Conservation (phyloP, 2,888 invertebrate species). For the Rotaria macrura region DNA sequence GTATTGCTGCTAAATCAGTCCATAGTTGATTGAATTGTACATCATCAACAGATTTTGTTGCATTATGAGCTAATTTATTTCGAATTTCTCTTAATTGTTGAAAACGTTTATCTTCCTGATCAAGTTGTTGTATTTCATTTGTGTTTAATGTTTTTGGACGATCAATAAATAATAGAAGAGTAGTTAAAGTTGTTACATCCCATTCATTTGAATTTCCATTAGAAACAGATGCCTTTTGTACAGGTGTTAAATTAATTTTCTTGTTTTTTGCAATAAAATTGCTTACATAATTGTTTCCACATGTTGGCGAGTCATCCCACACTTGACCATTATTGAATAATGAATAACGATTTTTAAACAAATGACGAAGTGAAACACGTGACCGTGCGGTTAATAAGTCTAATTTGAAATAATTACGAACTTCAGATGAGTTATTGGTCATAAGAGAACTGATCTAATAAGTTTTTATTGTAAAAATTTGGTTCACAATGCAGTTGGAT, state of each 20-base stretch:
- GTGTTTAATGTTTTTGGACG: neutral
- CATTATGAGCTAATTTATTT: neutral
- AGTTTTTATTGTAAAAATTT: too few relatives aligned
- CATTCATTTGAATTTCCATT: neutral
- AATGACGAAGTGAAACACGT: neutral
- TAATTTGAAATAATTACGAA: neutral
- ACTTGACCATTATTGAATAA: neutral
- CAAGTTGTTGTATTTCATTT: neutral
- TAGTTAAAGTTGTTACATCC: neutral
- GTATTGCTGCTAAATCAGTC: neutral
- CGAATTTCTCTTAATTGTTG: neutral
- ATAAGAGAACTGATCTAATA: neutral
- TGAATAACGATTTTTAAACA: neutral
- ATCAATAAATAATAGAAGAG: neutral
- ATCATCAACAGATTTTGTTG: neutral
- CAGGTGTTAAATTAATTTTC: neutral
- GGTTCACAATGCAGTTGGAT: too few relatives aligned
- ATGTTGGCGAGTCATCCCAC: neutral
- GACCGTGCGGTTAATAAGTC: neutral
- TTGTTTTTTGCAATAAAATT: neutral
- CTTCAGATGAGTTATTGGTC: neutral
- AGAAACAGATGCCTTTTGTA: neutral
- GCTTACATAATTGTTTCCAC: neutral
- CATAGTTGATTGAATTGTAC: neutral
- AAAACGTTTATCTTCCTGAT: neutral